Evolutionary conservation across 2,113 vertebrate genomes (phyloP), one percentile per base, ranked within the genome.

Genomic region (Cromileptes altivelis): DNA sequence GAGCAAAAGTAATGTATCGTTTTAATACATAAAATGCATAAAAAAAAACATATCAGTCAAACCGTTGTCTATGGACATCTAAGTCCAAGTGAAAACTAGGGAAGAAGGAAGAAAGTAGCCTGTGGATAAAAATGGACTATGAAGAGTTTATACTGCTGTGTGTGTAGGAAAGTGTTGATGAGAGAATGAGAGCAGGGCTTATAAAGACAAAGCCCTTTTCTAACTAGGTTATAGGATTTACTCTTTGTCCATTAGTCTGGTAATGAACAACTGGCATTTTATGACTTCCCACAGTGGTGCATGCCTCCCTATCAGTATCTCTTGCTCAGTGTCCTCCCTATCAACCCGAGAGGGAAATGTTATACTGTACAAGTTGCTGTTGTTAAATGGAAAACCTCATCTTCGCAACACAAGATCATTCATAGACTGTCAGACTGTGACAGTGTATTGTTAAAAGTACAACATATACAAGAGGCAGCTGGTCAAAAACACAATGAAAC

Each of bases 261-360:
- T 84, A 89, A 90, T 89, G 90, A 91, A 81, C 87, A 85, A 42
- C 81, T 58, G 62, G 70, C 81, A 68, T 65, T 91, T 86, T 89
- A 90, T 84, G 78, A 86, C 87, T 88, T 78, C 61, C 61, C 72
- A 49, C 73, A 63, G 70, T 52, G 17, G 25, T 68, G 17, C 53
- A 73, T 33, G 30, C 33, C 47, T 73, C 70, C 30, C 53, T 50
- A 75, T 73, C 61, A 55, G 55, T 21, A 65, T 19, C 45, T 74
- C 72, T 67, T 13, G 13, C 42, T 19, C 23, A 40, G 21, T 21
- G 13, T 70, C 63, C 42, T 27, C 21, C 8, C 40, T 6, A 70
- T 55, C 5, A 67, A 68, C 49, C 4, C 2, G 2, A 53, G 40
- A 25, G 49, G 25, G 25, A 63, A 64, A 30, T 17, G 1, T 52